Evolutionary conservation across 2,888 invertebrate genomes (phyloP).

Genomic region (Osmoderma eremita): DNA sequence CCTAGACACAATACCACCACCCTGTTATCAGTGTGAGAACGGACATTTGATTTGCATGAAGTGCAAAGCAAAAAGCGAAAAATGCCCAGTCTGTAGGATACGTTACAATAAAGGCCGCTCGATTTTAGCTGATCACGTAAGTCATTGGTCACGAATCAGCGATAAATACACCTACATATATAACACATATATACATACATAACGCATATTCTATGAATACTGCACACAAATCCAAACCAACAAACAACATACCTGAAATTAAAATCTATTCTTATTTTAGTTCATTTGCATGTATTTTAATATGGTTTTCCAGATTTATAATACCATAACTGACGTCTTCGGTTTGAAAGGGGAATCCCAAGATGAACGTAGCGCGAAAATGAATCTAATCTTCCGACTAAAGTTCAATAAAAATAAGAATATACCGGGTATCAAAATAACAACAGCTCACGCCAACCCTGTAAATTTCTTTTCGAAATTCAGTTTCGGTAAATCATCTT

Average conservation of each 20-base stretch:
- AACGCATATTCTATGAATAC: too few species aligned
- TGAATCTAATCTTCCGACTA: slow-evolving; percentile 65
- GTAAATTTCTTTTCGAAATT: slow-evolving; percentile 65
- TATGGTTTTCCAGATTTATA: slow-evolving; percentile 61
- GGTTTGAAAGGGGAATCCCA: slow-evolving; percentile 62
- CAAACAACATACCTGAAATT: too few species aligned
- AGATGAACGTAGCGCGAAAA: slow-evolving; percentile 57
- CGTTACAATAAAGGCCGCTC: slow-evolving; percentile 66
- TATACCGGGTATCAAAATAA: slow-evolving; percentile 60
- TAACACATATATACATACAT: not conserved
- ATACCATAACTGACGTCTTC: slow-evolving; percentile 65
- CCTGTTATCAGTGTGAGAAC: slow-evolving; percentile 73
- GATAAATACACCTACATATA: not conserved
- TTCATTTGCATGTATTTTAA: too few species aligned
- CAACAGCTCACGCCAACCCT: slow-evolving; percentile 57
- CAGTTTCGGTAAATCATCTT: slow-evolving; percentile 64
- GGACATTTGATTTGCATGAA: slow-evolving; percentile 73
- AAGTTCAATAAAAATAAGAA: slow-evolving; percentile 53
- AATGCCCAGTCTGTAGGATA: slow-evolving; percentile 73
- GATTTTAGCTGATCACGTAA: slow-evolving; percentile 67
- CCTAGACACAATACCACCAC: slow-evolving; percentile 70
- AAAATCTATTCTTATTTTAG: too few species aligned
- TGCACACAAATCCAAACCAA: too few species aligned
- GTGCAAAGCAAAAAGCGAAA: slow-evolving; percentile 70
- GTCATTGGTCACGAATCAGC: slow-evolving; percentile 4